Evolutionary conservation across 2,888 invertebrate genomes (phyloP).

Genomic region (Polymixis flavicincta): DNA sequence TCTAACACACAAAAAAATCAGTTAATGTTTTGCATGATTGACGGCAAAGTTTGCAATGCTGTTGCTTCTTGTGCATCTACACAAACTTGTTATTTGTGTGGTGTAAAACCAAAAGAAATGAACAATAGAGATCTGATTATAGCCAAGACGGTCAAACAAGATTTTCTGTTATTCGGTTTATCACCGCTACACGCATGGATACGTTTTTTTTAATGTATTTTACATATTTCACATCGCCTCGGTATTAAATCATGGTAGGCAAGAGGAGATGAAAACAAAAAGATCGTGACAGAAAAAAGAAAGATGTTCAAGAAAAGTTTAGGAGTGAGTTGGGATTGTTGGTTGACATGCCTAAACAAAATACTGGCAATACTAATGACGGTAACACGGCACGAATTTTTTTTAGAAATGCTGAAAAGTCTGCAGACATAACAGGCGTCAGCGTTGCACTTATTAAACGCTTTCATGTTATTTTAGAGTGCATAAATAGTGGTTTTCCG

Average conservation of each 20-base stretch:
- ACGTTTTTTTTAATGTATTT: too few relatives aligned
- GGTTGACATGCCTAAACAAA: slow-evolving; percentile 1
- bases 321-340: slow-evolving; percentile 5
- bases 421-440: not conserved
- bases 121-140: too few relatives aligned
- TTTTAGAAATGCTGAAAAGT: slow-evolving; percentile 4
- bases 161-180: too few relatives aligned
- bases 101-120: too few relatives aligned
- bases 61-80: too few relatives aligned
- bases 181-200: too few relatives aligned
- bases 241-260: slow-evolving; percentile 10
- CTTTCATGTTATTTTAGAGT: not conserved
- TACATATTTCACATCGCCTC: not conserved
- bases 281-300: not conserved
- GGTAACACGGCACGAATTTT: not conserved
- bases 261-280: slow-evolving; percentile 1
- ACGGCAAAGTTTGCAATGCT: too few relatives aligned
- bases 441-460: slow-evolving; percentile 1
- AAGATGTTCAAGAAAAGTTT: slow-evolving; percentile 5
- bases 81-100: too few relatives aligned
- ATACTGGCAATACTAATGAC: slow-evolving; percentile 3
- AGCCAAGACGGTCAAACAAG: too few relatives aligned
- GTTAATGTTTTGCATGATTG: too few relatives aligned
- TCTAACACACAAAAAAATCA: too few relatives aligned
- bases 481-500: not conserved